Conservation (phyloP, 2,113 vertebrate genomes). For the Uropsilus gracilis region DNA sequence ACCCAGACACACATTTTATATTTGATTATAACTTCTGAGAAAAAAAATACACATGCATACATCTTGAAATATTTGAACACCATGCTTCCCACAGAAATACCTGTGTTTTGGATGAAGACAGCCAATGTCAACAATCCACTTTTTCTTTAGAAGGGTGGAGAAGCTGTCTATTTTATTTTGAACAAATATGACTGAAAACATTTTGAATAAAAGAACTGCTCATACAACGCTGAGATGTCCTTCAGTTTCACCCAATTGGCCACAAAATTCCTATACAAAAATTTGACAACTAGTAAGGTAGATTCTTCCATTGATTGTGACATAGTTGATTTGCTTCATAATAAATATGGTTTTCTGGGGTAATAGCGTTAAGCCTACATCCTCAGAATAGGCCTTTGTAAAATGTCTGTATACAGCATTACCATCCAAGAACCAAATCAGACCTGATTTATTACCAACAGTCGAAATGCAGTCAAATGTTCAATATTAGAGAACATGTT, state of each 20-base stretch:
- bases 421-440: background rate
- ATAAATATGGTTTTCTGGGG: background rate
- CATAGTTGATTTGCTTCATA: background rate
- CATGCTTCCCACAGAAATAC: background rate
- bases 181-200: background rate
- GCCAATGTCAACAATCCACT: background rate
- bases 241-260: background rate
- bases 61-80: background rate
- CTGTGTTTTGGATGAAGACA: background rate
- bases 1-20: background rate
- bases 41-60: background rate
- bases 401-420: background rate
- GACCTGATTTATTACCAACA: background rate
- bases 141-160: background rate
- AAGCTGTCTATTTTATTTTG: background rate
- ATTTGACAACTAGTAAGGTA: background rate
- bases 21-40: background rate
- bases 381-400: background rate
- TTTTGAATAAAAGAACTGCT: background rate
- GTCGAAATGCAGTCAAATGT: background rate
- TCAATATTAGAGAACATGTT: background rate
- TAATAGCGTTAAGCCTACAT: background rate
- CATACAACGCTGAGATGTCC: background rate
- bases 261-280: background rate
- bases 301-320: background rate